Evolutionary conservation across 2,888 invertebrate species (phyloP), one percentile per base, ranked within the genome.

Genomic region (Papilio protenor): DNA sequence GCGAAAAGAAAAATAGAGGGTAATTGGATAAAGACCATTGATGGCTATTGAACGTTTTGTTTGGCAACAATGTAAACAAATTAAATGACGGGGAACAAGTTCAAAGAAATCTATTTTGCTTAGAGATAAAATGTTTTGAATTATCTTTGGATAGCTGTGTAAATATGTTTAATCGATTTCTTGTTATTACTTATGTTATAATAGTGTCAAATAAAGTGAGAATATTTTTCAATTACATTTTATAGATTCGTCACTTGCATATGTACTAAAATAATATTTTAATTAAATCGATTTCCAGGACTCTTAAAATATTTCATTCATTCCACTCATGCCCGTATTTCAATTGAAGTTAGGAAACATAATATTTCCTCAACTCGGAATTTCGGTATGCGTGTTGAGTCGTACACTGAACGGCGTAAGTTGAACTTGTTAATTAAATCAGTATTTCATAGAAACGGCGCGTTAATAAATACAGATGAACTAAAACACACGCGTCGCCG

Each of bases 401-500:
- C 61, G 72, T 64, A 73, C 45, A 76, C 10, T 45, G 40, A 8
- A 69, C 14, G 27, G 55, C 71, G 49, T 57, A 77, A 64, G 74
- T 21, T 80, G 81, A 79, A 81, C 79, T 78, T 78, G 77, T 81
- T 84, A 84, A 84, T 84, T 84, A 82, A 84, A 84, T 82, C 83
- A 82, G 81, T 84, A 83, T 83, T 82, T 84, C 84, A 84, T 76
- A 77, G 79, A 80, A 78, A 82, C 79, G 81, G 55, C 55, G 74
- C 75, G 21, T 71, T 75, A 57, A 81, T 82, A 82, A 81, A 83
- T 82, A 80, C 77, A 78, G 81, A 81, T 81, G 80, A 81, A 81
- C 81, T 83, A 81, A 81, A 75, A 71, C 74, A 52, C 77, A 82
- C 81, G 81, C 81, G 81, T 81, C 80, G 80, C 80, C 71, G 74